Base-by-base conservation (phyloP, 2,113 vertebrate genomes). In the Chaenocephalus aceratus region DNA sequence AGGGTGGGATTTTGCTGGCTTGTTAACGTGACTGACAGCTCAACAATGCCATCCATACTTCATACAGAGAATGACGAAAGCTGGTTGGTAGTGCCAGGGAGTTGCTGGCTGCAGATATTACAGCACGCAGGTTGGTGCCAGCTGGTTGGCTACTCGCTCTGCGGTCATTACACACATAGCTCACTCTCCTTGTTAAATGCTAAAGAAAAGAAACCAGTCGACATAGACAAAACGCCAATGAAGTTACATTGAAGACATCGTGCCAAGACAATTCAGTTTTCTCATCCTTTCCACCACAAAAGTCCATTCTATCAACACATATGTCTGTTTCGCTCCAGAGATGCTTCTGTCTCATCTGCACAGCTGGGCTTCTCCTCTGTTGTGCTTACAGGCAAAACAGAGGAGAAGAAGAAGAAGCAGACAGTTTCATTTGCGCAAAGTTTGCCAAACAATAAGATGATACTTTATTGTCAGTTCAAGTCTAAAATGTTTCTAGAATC, bases 11-110 rank as follows among this genome's bases (percentile, higher is more conserved):
- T 88, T 87, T 86, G 92, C 69, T 92, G 89, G 88, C 75, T 85
- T 21, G 83, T 89, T 87, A 92, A 88, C 0, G 41, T 90, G 93
- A 92, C 44, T 83, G 93, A 88, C 88, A 75, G 84, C 67, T 57
- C 65, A 18, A 75, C 62, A 36, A 81, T 64, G 10, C 75, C 52
- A 34, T 61, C 79, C 57, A 67, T 71, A 71, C 78, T 83, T 81
- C 73, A 73, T 79, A 73, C 86, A 71, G 62, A 41, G 58, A 18
- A 86, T 93, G 91, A 91, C 87, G 88, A 82, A 82, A 86, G 89
- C 48, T 45, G 36, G 48, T 49, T 54, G 41, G 75, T 18, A 34
- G 77, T 75, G 88, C 88, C 89, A 88, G 85, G 57, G 76, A 44
- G 56, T 83, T 89, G 44, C 62, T 86, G 87, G 85, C 87, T 77